Evolutionary conservation across 2,888 invertebrate species (phyloP), one percentile per base, ranked within the genome.

Genomic region (Sinhomidia bicolor): DNA sequence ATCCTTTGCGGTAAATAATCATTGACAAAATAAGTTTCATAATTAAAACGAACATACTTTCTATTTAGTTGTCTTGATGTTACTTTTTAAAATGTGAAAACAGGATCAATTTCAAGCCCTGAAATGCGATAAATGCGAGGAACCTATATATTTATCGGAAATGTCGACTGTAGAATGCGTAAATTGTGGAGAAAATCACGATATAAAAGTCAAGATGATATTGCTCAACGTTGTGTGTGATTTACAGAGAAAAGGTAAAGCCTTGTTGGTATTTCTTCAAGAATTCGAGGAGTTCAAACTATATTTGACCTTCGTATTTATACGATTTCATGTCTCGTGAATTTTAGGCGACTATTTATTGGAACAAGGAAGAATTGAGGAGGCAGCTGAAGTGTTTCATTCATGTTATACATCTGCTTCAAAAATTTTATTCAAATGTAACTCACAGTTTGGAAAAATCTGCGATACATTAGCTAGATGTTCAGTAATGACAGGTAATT

Each of bases 381-480:
- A 74, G 14, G 76, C 41, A 41, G 71, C 76, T 0, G 23, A 82
- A 23, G 17, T 26, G 1, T 82, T 81, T 10, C 23, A 81, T 10
- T 47, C 57, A 10, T 74, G 82, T 23, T 89, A 79, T 93, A 93
- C 90, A 94, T 95, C 93, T 93, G 94, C 94, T 83, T 93, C 93
- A 90, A 93, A 93, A 89, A 93, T 94, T 62, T 93, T 95, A 62
- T 95, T 94, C 91, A 94, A 94, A 92, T 93, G 94, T 92, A 94
- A 95, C 92, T 94, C 94, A 84, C 94, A 94, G 89, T 93, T 95
- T 65, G 93, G 94, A 10, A 92, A 93, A 80, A 93, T 93, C 10
- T 93, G 94, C 57, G 95, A 95, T 92, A 93, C 94, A 54, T 93
- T 95, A 51, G 95, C 95, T 81, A 94, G 94, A 91, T 94, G 94